Percentiles rank a stretch among this genome's conserved stretches.
These are phyloP conservation scores for Esox lucius DNA, from an alignment of 2,797 vertebrate genomes.

Conservation along the genomic window DNA sequence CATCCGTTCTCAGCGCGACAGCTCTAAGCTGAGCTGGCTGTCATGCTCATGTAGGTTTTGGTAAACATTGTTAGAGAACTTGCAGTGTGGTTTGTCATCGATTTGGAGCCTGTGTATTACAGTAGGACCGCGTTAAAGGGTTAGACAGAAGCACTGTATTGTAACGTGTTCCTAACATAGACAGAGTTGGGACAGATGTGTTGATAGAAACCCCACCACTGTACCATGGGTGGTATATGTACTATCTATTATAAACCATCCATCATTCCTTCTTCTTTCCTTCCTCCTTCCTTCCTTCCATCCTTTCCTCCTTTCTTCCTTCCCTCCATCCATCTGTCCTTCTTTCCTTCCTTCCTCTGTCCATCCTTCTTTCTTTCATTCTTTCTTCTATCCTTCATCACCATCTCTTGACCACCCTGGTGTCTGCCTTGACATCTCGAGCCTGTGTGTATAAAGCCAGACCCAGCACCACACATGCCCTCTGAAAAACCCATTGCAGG, in stretches of 20 bases:
- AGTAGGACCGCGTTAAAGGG: background rate
- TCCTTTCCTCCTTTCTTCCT: background rate
- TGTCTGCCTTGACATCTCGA: constrained; percentile 16
- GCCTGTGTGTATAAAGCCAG: background rate
- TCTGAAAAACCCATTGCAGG: background rate
- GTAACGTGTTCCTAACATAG: background rate
- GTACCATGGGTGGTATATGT: constrained; percentile 7
- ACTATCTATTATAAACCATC: background rate
- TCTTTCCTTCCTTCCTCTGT: constrained; percentile 22
- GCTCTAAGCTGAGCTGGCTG: background rate
- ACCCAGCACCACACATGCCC: background rate
- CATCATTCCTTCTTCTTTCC: constrained; percentile 30
- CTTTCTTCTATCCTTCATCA: constrained; percentile 14
- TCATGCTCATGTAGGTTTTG: background rate
- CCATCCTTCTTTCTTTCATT: constrained; percentile 16
- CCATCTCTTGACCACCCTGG: constrained; percentile 1
- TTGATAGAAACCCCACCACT: constrained; percentile 1
- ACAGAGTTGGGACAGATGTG: background rate
- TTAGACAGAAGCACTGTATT: background rate
- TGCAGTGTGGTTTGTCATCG: background rate
- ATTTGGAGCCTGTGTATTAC: background rate
- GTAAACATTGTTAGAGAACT: background rate
- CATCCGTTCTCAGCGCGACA: background rate
- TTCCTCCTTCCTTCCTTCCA: constrained; percentile 17
- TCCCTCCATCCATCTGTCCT: background rate